These are phyloP conservation scores for Metalampra italica DNA, from an alignment of 2,888 invertebrate species.

Conservation along the genomic window DNA sequence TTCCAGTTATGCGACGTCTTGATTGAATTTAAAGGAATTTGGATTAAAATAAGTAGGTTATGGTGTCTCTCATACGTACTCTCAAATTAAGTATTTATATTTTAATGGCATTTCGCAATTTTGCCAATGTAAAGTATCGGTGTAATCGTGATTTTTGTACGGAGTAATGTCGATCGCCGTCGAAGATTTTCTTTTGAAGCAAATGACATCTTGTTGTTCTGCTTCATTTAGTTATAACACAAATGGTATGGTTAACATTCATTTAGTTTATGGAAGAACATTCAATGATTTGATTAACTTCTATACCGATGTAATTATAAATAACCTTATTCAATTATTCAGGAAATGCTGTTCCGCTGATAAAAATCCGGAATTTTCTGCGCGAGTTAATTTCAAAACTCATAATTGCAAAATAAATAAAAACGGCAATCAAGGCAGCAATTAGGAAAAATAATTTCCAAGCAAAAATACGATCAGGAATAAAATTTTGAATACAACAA, in stretches of 20 bases:
- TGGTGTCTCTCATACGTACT: no score
- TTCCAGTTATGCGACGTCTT: background rate
- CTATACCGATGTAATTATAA: no score
- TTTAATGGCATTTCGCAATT: no score
- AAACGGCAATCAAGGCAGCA: background rate
- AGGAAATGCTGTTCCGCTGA: background rate
- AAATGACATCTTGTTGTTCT: background rate
- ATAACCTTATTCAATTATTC: no score
- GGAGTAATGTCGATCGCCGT: no score
- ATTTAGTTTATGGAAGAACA: no score
- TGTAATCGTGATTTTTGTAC: no score
- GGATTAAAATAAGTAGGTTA: background rate
- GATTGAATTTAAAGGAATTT: background rate
- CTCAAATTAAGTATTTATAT: no score
- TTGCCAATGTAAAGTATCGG: no score
- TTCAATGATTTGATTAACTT: no score
- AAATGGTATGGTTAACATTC: no score
- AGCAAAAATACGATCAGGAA: background rate
- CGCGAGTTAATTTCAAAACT: background rate
- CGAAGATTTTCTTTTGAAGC: background rate
- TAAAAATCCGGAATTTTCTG: background rate
- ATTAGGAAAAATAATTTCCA: background rate
- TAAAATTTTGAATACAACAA: background rate
- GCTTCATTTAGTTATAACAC: background rate
- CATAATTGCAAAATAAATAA: conserved; percentile 1